Evolutionary conservation across 2,888 invertebrate genomes (phyloP), one percentile per base, ranked within the genome.

Genomic region (Eumerus sabulonum): DNA sequence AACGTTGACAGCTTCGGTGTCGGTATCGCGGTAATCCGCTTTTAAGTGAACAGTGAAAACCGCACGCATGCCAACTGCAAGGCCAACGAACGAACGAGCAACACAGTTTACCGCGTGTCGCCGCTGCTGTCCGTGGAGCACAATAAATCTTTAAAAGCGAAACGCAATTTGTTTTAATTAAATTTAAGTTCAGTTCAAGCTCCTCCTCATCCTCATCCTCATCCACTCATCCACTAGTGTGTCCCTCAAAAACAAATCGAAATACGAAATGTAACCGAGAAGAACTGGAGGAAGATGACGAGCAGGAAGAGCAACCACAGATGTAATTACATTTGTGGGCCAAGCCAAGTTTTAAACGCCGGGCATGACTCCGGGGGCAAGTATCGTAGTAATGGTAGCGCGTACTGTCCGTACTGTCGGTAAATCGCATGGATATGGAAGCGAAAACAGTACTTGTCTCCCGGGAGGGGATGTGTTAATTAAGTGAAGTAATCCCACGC

Each of bases 401-500:
- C n/a, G n/a, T n/a, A n/a, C n/a, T n/a, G n/a, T 35, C 45, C 13
- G 35, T 36, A 11, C 47, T 38, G 27, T 11, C 16, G 35, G 14
- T 11, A 48, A 38, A 48, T 70, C 60, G 54, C 62, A 35, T 38
- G 47, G 57, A 72, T 72, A 67, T 77, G 57, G 62, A 72, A 63
- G 66, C 66, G 27, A 27, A 27, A 27, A 27, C 27, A 27, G 56
- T 7, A 7, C 66, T 48, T 51, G 56, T 54, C 72, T 72, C 63
- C 63, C 48, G 67, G 57, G 72, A 72, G 57, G 72, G 77, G 77
- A 72, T 77, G 77, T 77, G 77, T 77, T 77, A 77, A 77, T 77
- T 77, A 77, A 77, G 77, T 72, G 77, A 72, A 77, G 77, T 72
- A 77, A 77, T 77, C 77, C 77, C 77, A 77, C 77, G 77, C 77